A percentile compares a stretch with the other conserved stretches of the same genome.
Conservation (phyloP, 1,140 invertebrate genomes). For the Leucophenga varia region DNA sequence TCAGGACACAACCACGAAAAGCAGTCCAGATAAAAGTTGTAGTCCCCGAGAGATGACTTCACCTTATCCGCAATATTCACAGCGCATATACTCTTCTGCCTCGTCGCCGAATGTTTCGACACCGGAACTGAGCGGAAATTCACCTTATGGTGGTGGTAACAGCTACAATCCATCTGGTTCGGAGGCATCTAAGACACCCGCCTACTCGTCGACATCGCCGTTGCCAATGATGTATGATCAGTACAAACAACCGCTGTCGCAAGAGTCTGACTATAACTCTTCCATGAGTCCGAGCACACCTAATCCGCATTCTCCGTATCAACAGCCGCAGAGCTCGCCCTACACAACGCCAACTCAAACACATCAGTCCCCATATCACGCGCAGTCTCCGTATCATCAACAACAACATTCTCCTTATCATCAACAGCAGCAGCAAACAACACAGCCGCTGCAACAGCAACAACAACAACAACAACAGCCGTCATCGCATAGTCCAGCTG, state of each 20-base stretch:
- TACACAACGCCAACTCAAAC: constrained; percentile 56
- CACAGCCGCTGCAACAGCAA: constrained; percentile 17
- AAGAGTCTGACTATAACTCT: constrained; percentile 55
- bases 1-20: constrained; percentile 73
- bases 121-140: constrained; percentile 47
- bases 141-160: constrained; percentile 46
- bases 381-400: constrained; percentile 57
- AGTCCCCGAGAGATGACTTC: constrained; percentile 65
- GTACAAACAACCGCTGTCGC: constrained; percentile 57
- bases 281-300: constrained; percentile 56
- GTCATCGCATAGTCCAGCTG: constrained; percentile 30
- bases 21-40: constrained; percentile 71
- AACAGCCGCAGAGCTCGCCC: constrained; percentile 54
- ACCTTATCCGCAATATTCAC: constrained; percentile 65
- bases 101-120: constrained; percentile 56
- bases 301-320: constrained; percentile 53
- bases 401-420: constrained; percentile 39
- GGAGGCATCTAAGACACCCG: constrained; percentile 50
- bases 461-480: constrained; percentile 21
- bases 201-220: constrained; percentile 48
- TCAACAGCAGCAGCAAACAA: constrained; percentile 28
- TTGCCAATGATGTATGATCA: constrained; percentile 60
- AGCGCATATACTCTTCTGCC: constrained; percentile 64
- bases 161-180: constrained; percentile 47
- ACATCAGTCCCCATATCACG: constrained; percentile 51